phyloP scores from a whole-genome alignment of 2,888 invertebrate species.

The Anorthoa munda region DNA sequence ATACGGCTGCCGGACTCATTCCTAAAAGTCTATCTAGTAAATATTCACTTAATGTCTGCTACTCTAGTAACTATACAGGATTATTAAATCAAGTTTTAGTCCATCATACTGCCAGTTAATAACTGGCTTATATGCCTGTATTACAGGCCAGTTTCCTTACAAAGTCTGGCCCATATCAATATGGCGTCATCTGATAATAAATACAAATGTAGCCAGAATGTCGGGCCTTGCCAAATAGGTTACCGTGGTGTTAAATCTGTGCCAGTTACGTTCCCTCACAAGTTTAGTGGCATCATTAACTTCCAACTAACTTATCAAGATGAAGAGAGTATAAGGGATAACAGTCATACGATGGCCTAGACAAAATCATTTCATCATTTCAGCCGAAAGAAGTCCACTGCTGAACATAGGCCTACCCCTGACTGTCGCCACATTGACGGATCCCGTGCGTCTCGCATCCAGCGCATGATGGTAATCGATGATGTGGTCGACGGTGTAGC shows the following conservation, averaged over 20 bases:
- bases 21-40: too few relatives aligned
- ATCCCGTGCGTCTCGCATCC: too few relatives aligned
- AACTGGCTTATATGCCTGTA: background rate
- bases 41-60: too few relatives aligned
- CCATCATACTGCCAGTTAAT: background rate
- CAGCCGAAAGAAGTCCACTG: too few relatives aligned
- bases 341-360: too few relatives aligned
- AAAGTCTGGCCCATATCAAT: conserved; percentile 1
- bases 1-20: too few relatives aligned
- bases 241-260: conserved; percentile 30
- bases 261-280: conserved; percentile 30
- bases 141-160: background rate
- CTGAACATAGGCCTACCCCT: too few relatives aligned
- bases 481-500: too few relatives aligned
- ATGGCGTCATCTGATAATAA: background rate
- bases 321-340: background rate
- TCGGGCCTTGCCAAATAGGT: conserved; percentile 43
- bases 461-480: too few relatives aligned
- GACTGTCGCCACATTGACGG: too few relatives aligned
- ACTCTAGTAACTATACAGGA: background rate
- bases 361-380: too few relatives aligned
- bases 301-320: conserved; percentile 2
- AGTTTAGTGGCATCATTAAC: conserved; percentile 13
- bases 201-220: conserved; percentile 24
- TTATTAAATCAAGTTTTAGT: background rate